Evolutionary conservation across 2,797 vertebrate species (phyloP), one percentile per base, ranked within the genome.

Genomic region (Lacerta viridis): DNA sequence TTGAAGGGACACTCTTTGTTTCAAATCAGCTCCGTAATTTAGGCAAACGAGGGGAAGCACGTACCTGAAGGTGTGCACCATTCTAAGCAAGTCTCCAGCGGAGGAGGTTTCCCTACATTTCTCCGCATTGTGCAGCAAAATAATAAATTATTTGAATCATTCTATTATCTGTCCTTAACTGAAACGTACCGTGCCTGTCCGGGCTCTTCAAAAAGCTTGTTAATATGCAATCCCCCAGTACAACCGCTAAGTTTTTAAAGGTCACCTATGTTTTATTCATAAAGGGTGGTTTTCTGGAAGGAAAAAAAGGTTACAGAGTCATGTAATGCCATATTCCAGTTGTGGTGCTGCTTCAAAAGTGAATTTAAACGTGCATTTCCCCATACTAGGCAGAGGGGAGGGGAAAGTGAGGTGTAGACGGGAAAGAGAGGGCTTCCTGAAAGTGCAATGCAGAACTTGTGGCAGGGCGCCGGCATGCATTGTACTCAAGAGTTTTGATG

Each of bases 171-270:
- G 87, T 95, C 95, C 96, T 96, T 97, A 97, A 97, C 96, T 96
- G 96, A 97, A 97, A 97, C 90, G n/a, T 96, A 96, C 96, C 94
- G 94, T 88, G 95, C 96, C 97, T 97, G 97, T 97, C 97, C 96
- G 95, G 95, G 94, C 96, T 97, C 97, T 96, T 97, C 97, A 97
- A 97, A 98, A 97, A 97, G 95, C 97, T 97, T 97, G 97, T 97
- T 98, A 98, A 98, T 98, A 97, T 97, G 97, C 97, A 97, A 97
- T 97, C 97, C 97, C 96, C 97, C 97, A 96, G 96, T 97, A 97
- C 95, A 97, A 97, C 96, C 94, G 97, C 97, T 96, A 97, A 97
- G 97, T 97, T 97, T 97, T 97, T 97, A 98, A 98, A 98, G 97
- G 97, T 98, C 97, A 96, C 88, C 96, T 91, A 97, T 97, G 97